Evolutionary conservation across 2,113 vertebrate species (phyloP).

Genomic region (Oophaga pumilio): DNA sequence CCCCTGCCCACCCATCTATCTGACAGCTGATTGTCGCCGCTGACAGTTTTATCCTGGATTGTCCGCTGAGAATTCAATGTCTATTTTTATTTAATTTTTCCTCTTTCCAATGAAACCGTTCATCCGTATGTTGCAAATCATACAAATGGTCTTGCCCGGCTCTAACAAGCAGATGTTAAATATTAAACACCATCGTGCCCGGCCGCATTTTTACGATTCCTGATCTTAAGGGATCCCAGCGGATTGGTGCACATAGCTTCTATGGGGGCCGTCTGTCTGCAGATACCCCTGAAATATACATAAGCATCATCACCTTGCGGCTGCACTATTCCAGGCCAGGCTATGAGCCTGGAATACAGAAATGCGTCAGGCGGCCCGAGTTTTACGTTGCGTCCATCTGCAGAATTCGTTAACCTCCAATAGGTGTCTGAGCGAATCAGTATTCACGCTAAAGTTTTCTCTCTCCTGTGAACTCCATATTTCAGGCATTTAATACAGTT

Average conservation of each 20-base stretch:
- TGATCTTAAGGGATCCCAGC: not conserved
- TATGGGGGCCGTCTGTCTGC: not conserved
- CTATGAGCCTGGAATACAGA: not conserved
- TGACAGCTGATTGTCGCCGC: conserved; percentile 27
- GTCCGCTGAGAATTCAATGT: conserved; percentile 46
- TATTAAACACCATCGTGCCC: not conserved
- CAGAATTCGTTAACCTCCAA: not conserved
- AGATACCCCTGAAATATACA: not conserved
- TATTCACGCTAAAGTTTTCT: conserved; percentile 1
- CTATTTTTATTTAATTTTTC: conserved; percentile 1
- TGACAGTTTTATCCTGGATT: conserved; percentile 1
- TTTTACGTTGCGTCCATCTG: not conserved
- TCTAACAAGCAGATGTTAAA: conserved; percentile 7
- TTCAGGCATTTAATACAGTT: conserved; percentile 25
- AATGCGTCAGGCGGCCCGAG: not conserved
- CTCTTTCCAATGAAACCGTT: conserved; percentile 1
- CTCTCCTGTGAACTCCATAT: conserved; percentile 24
- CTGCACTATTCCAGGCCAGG: not conserved
- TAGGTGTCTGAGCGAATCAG: conserved; percentile 11
- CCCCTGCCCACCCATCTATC: not conserved
- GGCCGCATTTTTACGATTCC: not conserved
- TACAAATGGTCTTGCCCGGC: not conserved
- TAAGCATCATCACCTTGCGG: not conserved
- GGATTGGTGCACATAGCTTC: too few relatives aligned
- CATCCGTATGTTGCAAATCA: conserved; percentile 33